Conservation (phyloP, 2,888 invertebrate species). For the Neoscelio sp. region DNA sequence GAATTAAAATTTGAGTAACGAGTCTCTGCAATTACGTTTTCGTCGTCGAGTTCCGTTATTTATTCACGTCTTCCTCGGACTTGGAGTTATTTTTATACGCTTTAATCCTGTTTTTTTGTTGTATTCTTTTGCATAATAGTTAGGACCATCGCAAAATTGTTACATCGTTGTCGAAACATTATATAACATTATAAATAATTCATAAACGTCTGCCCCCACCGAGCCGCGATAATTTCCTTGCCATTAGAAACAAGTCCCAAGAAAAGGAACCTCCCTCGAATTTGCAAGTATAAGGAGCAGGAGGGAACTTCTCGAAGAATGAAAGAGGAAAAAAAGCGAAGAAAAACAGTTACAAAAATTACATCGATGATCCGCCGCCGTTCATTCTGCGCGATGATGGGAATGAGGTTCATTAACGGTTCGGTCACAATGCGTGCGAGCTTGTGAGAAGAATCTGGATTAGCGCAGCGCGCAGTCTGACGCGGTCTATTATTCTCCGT, state of each 20-base stretch:
- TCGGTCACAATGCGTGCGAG: slow-evolving; percentile 43
- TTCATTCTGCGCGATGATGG: slow-evolving; percentile 50
- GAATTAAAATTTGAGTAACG: too few species aligned
- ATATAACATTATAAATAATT: slow-evolving; percentile 15
- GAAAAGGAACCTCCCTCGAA: not conserved
- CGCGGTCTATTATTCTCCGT: slow-evolving; percentile 23
- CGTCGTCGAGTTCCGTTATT: too few species aligned
- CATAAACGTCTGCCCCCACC: too few species aligned
- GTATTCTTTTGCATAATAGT: too few species aligned
- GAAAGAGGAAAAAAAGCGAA: slow-evolving; percentile 16
- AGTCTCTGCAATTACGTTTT: too few species aligned
- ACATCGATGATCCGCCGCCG: slow-evolving; percentile 56
- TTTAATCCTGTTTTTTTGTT: too few species aligned
- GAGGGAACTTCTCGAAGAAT: not conserved
- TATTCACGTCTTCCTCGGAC: too few species aligned
- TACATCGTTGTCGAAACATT: too few species aligned
- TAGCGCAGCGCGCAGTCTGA: slow-evolving; percentile 38
- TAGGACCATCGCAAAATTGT: too few species aligned
- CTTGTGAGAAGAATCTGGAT: slow-evolving; percentile 66
- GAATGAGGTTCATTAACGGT: slow-evolving; percentile 68
- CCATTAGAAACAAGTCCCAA: not conserved
- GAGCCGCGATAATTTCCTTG: not conserved
- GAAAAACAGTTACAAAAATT: slow-evolving; percentile 59
- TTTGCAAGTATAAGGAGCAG: slow-evolving; percentile 32
- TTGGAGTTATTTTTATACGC: too few species aligned